Base-by-base conservation (phyloP, 64 coral and sea anemone species). In the Dendrophyllia cribrosa region DNA sequence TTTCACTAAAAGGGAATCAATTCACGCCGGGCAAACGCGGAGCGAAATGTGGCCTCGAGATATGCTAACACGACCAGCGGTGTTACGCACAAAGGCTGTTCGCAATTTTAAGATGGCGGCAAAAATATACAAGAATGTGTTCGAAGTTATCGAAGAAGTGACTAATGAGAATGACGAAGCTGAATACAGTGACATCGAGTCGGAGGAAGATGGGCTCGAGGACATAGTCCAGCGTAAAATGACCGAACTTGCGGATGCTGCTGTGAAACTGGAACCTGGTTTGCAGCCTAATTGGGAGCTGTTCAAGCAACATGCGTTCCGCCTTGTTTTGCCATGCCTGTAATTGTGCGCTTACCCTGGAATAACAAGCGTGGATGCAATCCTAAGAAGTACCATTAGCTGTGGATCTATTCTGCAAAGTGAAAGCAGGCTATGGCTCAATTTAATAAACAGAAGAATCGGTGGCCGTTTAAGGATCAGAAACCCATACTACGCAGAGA, bases 321-420 rank as follows among this genome's bases (percentile, higher is more conserved):
- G 44, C 72, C 11, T 74, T 9, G 13, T 72, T 72, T 72, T 45
- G 69, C 69, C 69, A 72, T 74, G 72, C 7, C 45, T 74, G 72
- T 43, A 74, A 47, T 50, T 75, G 72, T 75, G 43, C 72, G 17
- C 44, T 75, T 75, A 75, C 72, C 72, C 72, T 50, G 72, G 43
- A 75, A 75, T 75, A 75, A 75, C 34, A 58, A 73, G 67, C 23
- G 84, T 73, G 67, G 65, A 50, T 87, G 49, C 21, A 87, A 72
- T 86, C 62, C 83, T 86, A 70, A 86, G 65, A 86, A 86, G 83
- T 71, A 52, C 63, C 83, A 86, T 86, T 86, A 86, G 83, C 83
- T 86, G 83, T 86, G 83, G 65, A 86, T 86, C 83, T 5, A 66
- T 22, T 66, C 64, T 7, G 5, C 14, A 22, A 5, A 66, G 13